These are phyloP conservation scores for Motacilla tschutschensis DNA, from an alignment of 2,113 vertebrate species.

Conservation along the genomic window DNA sequence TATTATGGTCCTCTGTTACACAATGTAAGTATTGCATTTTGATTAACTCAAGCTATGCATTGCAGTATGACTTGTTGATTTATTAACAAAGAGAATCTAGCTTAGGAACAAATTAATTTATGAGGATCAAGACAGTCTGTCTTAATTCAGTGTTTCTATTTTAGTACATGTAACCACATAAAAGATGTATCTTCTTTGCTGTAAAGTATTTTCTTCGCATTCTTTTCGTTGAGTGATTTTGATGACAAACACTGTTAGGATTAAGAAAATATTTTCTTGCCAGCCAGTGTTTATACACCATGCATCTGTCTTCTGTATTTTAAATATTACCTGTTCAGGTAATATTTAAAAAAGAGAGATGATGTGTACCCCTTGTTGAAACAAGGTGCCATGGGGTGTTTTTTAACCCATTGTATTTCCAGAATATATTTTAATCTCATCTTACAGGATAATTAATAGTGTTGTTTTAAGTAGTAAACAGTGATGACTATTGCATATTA, in stretches of 20 bases:
- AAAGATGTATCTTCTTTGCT: background rate
- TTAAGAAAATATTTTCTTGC: background rate
- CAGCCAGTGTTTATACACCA: background rate
- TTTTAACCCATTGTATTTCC: background rate
- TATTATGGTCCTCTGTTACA: background rate
- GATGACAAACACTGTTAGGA: background rate
- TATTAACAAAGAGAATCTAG: background rate
- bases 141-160: background rate
- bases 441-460: background rate
- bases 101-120: background rate
- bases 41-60: background rate
- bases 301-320: background rate
- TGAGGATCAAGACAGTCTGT: background rate
- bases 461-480: background rate
- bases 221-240: background rate
- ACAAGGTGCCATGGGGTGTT: background rate
- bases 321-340: too few relatives aligned
- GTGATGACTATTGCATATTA: background rate
- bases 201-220: background rate
- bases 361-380: accelerated
- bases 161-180: background rate
- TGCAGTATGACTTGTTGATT: background rate
- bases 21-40: background rate
- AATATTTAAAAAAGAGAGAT: background rate
- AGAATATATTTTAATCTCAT: background rate